Evolutionary conservation across 2,113 vertebrate species (phyloP), one percentile per base, ranked within the genome.

Genomic region (Tapirus terrestris): DNA sequence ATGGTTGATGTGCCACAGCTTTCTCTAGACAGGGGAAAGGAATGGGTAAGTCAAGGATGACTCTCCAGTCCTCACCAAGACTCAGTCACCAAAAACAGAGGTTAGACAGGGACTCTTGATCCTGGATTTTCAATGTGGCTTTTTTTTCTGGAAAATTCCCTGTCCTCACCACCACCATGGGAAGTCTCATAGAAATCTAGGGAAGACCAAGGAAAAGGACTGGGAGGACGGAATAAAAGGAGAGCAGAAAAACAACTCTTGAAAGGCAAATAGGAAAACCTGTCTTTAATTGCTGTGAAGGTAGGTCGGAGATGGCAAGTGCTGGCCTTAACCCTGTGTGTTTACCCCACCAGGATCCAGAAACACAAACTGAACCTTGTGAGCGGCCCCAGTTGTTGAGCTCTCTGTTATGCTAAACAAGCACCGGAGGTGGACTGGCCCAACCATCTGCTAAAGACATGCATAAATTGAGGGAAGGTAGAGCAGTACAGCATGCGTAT

Each of bases 341-440:
- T 95, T 97, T 91, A 95, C 91, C 53, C 17, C 77, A 94, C 85
- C 61, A 84, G 94, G 94, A 90, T 97, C 96, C 96, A 95, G 96
- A 97, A 90, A 97, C 45, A 56, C 91, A 96, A 79, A 93, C 96
- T 89, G 86, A 95, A 96, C 61, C 75, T 88, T 65, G 85, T 3
- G 77, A 96, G 72, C 2, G 3, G 86, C 84, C 94, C 93, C 96
- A 93, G 85, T 97, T 14, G 89, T 77, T 67, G 97, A 92, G 91
- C 91, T 93, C 91, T 97, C 98, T 98, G 96, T 97, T 98, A 98
- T 97, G 97, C 96, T 97, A 97, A 98, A 97, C 89, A 97, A 97
- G 96, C 97, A 92, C 96, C 29, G 8, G 93, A 97, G 97, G 96
- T 97, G 89, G 83, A 96, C 97, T 96, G 82, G 97, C 97, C 89